phyloP scores from a whole-genome alignment of 2,888 invertebrate genomes.

The Drosophila limbata region DNA sequence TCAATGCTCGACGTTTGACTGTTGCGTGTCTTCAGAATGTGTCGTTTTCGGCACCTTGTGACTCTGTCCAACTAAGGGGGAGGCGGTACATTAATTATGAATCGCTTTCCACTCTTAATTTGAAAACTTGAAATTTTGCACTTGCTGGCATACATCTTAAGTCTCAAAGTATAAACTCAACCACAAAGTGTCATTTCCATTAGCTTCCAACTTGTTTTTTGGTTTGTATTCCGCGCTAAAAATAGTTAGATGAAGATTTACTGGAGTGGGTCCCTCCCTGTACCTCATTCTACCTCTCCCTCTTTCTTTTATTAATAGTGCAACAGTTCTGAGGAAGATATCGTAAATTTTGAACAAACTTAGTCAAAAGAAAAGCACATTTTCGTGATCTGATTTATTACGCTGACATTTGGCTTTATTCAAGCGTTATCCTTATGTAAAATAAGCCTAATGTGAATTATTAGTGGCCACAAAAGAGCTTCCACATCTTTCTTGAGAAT shows the following conservation, averaged over 20 bases:
- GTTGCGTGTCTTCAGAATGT: slow-evolving; percentile 64
- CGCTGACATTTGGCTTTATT: slow-evolving; percentile 68
- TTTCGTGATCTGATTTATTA: slow-evolving; percentile 66
- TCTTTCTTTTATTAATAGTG: slow-evolving; percentile 49
- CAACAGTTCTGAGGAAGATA: slow-evolving; percentile 54
- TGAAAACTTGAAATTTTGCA: slow-evolving; percentile 56
- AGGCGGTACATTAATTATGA: slow-evolving; percentile 70
- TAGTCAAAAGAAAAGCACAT: slow-evolving; percentile 26
- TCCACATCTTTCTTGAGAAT: slow-evolving; percentile 43
- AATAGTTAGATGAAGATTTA: slow-evolving; percentile 43
- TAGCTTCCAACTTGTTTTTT: slow-evolving; percentile 64
- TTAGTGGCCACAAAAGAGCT: slow-evolving; percentile 57
- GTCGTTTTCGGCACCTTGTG: slow-evolving; percentile 70
- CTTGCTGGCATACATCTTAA: slow-evolving; percentile 44
- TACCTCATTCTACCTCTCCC: not conserved
- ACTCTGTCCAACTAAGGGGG: slow-evolving; percentile 3
- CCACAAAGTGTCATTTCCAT: slow-evolving; percentile 78
- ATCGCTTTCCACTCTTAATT: slow-evolving; percentile 51
- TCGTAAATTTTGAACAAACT: slow-evolving; percentile 65
- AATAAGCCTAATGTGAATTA: slow-evolving; percentile 64
- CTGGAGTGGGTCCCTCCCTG: slow-evolving; percentile 39
- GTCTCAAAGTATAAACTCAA: slow-evolving; percentile 18
- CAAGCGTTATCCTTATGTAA: slow-evolving; percentile 44
- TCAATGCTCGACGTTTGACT: slow-evolving; percentile 37
- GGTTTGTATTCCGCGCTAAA: slow-evolving; percentile 15